Percentiles rank a stretch among this genome's conserved stretches.
These are phyloP conservation scores for Sebastes taczanowskii DNA, from an alignment of 2,797 vertebrate genomes.

Conservation along the genomic window DNA sequence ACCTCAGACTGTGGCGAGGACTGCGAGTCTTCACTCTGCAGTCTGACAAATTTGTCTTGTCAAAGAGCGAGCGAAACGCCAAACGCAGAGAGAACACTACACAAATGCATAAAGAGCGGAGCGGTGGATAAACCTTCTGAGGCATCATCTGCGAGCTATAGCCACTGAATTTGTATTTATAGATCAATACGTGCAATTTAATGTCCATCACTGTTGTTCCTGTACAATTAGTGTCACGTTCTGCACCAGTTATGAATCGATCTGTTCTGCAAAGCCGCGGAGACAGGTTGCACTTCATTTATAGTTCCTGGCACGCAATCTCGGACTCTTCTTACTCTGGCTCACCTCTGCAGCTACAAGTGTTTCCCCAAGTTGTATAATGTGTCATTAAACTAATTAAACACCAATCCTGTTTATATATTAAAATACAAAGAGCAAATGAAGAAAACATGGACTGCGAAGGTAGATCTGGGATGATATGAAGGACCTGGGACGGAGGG, in stretches of 20 bases:
- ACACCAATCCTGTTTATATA: neutral
- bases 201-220: neutral
- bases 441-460: neutral
- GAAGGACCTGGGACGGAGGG: neutral
- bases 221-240: constrained; percentile 15
- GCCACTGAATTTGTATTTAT: neutral
- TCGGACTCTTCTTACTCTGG: neutral
- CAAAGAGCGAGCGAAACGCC: neutral
- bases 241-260: neutral
- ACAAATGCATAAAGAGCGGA: neutral
- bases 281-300: neutral
- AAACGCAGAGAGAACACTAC: neutral
- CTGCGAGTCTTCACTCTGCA: constrained; percentile 34
- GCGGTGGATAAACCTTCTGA: neutral
- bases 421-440: neutral
- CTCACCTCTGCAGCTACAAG: neutral
- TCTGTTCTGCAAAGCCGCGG: neutral
- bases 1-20: constrained; percentile 46
- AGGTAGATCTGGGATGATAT: neutral
- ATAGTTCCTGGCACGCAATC: neutral
- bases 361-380: neutral
- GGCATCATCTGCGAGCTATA: neutral
- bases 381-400: neutral
- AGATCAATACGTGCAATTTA: constrained; percentile 35
- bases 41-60: constrained; percentile 49